phyloP scores from a whole-genome alignment of 2,888 invertebrate genomes.

The Congeria kusceri region DNA sequence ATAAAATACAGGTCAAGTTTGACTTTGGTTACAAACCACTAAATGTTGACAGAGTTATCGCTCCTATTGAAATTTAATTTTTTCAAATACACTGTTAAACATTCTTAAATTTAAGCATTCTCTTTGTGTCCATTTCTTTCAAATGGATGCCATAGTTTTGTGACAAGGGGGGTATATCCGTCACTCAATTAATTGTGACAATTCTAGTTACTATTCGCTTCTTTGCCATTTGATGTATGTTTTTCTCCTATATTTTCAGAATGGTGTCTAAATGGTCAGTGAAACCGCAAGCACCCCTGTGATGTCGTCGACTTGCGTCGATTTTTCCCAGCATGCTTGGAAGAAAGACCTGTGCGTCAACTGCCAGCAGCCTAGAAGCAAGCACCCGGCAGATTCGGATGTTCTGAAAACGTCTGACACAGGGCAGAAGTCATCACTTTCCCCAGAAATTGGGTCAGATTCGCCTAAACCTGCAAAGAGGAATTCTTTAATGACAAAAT shows the following conservation, averaged over 20 bases:
- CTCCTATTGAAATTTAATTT: no score
- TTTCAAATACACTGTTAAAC: no score
- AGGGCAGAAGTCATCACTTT: not conserved
- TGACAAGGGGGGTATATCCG: no score
- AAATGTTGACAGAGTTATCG: no score
- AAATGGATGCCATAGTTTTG: no score
- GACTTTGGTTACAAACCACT: no score
- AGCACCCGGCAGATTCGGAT: conserved; percentile 60
- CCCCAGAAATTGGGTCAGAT: conserved; percentile 31
- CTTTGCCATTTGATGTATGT: no score
- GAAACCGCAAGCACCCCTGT: conserved; percentile 61
- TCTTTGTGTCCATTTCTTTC: no score
- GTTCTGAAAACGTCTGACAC: not conserved
- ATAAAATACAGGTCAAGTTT: no score
- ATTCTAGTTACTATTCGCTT: no score
- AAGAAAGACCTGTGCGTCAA: conserved; percentile 79
- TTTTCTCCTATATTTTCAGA: conserved; percentile 10
- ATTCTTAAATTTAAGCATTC: no score
- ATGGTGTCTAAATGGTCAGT: conserved; percentile 64
- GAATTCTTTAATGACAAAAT: conserved; percentile 66
- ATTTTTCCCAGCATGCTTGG: conserved; percentile 82
- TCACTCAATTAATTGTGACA: no score
- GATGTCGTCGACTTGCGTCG: conserved; percentile 75
- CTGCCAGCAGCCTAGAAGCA: conserved; percentile 75
- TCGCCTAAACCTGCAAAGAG: conserved; percentile 75